phyloP scores from a whole-genome alignment of 2,113 vertebrate genomes.

The Proteles cristata region DNA sequence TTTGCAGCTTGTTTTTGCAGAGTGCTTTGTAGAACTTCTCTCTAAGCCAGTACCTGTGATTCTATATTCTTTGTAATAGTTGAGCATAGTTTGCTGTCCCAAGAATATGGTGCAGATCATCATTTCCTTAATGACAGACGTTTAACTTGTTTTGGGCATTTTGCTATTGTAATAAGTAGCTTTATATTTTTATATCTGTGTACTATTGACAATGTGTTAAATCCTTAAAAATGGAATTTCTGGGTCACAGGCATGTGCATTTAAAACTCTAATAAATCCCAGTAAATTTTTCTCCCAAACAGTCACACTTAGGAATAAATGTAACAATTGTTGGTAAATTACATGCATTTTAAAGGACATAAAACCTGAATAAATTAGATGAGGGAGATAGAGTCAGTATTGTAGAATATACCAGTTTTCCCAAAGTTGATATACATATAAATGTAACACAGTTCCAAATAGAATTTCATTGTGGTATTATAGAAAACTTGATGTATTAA shows the following conservation, averaged over 20 bases:
- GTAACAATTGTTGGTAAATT: neutral
- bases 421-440: neutral
- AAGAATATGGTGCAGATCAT: neutral
- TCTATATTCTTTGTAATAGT: neutral
- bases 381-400: neutral
- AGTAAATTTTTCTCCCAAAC: neutral
- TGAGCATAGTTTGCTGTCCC: neutral
- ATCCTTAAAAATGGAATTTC: slow-evolving; percentile 43
- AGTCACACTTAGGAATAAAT: neutral
- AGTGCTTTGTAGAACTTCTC: neutral
- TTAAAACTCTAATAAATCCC: slow-evolving; percentile 21
- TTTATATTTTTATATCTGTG: neutral
- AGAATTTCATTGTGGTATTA: neutral
- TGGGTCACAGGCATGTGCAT: neutral
- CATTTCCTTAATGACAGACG: neutral
- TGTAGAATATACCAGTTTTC: neutral
- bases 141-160: slow-evolving; percentile 18
- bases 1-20: slow-evolving; percentile 26
- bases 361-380: neutral
- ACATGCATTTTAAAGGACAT: neutral
- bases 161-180: neutral
- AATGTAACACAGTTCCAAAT: neutral
- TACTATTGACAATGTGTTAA: neutral
- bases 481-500: neutral
- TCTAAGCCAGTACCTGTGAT: neutral